Conservation (phyloP, 2,888 invertebrate species). For the Onchidella celtica region DNA sequence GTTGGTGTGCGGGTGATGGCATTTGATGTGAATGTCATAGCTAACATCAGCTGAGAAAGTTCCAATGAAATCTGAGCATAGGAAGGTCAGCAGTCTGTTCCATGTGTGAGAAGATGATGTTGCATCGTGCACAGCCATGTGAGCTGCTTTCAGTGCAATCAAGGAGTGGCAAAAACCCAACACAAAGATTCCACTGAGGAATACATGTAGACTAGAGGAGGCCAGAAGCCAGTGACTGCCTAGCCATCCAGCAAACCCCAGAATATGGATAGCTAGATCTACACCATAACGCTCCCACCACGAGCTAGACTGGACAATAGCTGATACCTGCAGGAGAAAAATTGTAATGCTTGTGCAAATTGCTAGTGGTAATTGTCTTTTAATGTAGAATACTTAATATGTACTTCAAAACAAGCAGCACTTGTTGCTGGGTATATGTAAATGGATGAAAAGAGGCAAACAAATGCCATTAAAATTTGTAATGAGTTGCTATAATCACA, state of each 20-base stretch:
- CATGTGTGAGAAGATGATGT: slow-evolving; percentile 56
- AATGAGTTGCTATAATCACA: too few species aligned
- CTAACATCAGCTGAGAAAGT: slow-evolving; percentile 70
- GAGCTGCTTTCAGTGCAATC: slow-evolving; percentile 69
- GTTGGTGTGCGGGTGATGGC: slow-evolving; percentile 78
- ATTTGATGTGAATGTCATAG: slow-evolving; percentile 72
- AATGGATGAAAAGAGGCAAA: too few species aligned
- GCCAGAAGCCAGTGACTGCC: slow-evolving; percentile 57
- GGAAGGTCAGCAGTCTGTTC: slow-evolving; percentile 58
- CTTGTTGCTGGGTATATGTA: too few species aligned
- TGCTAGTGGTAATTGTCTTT: too few species aligned
- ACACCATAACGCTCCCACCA: slow-evolving; percentile 76
- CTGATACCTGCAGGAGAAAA: slow-evolving; percentile 23
- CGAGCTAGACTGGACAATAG: slow-evolving; percentile 59
- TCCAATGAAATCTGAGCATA: slow-evolving; percentile 72
- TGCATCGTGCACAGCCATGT: slow-evolving; percentile 70
- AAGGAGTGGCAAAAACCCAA: slow-evolving; percentile 66
- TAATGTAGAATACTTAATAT: too few species aligned
- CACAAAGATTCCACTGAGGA: slow-evolving; percentile 63
- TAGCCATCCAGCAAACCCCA: slow-evolving; percentile 55
- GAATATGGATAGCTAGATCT: slow-evolving; percentile 65
- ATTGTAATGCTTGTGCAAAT: too few species aligned
- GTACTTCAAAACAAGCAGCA: too few species aligned
- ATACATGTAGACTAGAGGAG: slow-evolving; percentile 45
- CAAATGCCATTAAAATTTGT: too few species aligned